Base-by-base conservation (phyloP, 2,797 vertebrate genomes). In the Allobates femoralis region DNA sequence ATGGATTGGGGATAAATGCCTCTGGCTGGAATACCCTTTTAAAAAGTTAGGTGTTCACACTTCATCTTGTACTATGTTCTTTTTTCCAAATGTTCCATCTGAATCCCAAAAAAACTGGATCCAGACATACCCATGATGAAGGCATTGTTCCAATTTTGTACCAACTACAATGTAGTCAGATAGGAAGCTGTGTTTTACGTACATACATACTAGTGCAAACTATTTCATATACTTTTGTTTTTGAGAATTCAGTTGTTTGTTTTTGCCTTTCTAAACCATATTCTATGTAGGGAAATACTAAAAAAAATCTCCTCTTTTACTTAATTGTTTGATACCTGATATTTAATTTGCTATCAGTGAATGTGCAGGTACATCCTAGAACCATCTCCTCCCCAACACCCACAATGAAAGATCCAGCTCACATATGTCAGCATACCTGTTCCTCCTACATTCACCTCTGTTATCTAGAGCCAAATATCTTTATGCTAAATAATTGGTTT, bases 351-450 rank as follows among this genome's bases (percentile, higher is more conserved):
- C 77, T 84, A 84, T 87, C 81, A 84, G 77, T 28, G 15, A 75
- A 84, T 67, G 77, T 87, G 34, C 82, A 87, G 86, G 86, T 87
- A 87, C 86, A 67, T 64, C 77, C 79, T 80, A 71, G 82, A 84
- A 87, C 86, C 86, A 26, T 79, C 32, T 41, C 82, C 86, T 87
- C 82, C 82, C 82, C 21, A 67, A 50, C 76, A 85, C 26, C 30
- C 32, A n/a, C 53, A 74, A 32, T 80, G 66, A 84, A 74, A 87
- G 67, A 80, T 85, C 50, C 32, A 23, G 60, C 12, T 50, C 37
- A 55, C 81, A 80, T 62, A 66, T 21, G 32, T 60, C 55, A 77
- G 55, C 60, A 77, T 78, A 87, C 86, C 86, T 85, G 77, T 56
- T 23, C 76, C 77, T 87, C 82, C 82, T 56, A 85, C 82, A 80